Conservation (phyloP, 2,888 invertebrate species). For the Tridacna gigas region DNA sequence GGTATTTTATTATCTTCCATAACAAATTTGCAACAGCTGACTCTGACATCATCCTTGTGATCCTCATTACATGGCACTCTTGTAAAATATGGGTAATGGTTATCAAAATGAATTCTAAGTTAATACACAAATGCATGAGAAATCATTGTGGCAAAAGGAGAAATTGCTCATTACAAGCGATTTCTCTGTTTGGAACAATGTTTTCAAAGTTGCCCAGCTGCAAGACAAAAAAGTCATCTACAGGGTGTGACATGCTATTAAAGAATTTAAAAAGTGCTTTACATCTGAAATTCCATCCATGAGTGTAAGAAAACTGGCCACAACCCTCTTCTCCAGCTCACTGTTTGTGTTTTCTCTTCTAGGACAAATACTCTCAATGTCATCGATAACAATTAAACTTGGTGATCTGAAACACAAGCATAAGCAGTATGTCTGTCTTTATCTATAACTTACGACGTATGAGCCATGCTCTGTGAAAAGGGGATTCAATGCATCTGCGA, state of each 20-base stretch:
- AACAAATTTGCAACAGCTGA: too few relatives aligned
- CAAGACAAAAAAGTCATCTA: neutral
- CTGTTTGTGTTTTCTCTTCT: constrained; percentile 86
- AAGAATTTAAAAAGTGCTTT: constrained; percentile 7
- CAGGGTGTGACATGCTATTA: too few relatives aligned
- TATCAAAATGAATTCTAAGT: neutral
- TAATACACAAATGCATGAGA: neutral
- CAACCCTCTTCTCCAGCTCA: constrained; percentile 91
- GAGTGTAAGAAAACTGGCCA: constrained; percentile 88
- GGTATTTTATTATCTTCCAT: too few relatives aligned
- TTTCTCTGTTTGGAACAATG: neutral
- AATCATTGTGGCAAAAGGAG: neutral
- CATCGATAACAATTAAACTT: constrained; percentile 92
- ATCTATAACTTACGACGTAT: too few relatives aligned
- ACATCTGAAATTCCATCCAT: constrained; percentile 87
- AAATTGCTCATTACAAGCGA: neutral
- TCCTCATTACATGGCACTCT: neutral
- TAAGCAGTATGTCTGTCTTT: neutral
- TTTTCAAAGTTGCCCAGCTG: neutral
- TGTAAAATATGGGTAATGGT: neutral
- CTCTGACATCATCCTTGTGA: too few relatives aligned
- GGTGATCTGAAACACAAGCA: constrained; percentile 87
- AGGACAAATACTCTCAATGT: constrained; percentile 92
- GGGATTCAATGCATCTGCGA: too few relatives aligned
- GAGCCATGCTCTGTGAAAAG: too few relatives aligned